phyloP scores from a whole-genome alignment of 2,888 invertebrate species.

The Acronicta aceris region DNA sequence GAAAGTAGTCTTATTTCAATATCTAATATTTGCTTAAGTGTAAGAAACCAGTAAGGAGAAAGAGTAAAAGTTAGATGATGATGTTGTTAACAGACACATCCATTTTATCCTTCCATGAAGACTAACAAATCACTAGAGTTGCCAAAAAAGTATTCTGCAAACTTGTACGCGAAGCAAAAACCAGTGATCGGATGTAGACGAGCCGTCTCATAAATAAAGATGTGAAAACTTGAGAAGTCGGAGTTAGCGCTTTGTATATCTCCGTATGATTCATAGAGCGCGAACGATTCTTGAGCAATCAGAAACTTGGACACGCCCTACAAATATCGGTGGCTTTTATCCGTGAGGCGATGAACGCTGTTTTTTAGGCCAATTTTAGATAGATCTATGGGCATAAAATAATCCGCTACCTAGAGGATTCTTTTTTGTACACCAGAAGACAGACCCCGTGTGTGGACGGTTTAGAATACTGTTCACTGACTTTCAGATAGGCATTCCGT shows the following conservation, averaged over 20 bases:
- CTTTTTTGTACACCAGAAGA: too few relatives aligned
- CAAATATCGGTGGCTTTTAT: slow-evolving; percentile 52
- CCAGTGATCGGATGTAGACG: slow-evolving; percentile 75
- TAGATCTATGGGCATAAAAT: too few relatives aligned
- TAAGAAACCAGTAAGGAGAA: too few relatives aligned
- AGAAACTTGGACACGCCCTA: slow-evolving; percentile 67
- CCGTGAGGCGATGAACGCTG: slow-evolving; percentile 14
- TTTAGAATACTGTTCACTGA: too few relatives aligned
- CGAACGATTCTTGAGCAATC: slow-evolving; percentile 71
- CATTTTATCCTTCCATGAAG: slow-evolving; percentile 15
- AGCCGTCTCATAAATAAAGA: slow-evolving; percentile 80
- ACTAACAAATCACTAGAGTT: slow-evolving; percentile 50
- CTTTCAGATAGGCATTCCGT: too few relatives aligned
- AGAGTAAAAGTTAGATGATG: too few relatives aligned
- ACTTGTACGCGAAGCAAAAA: slow-evolving; percentile 60
- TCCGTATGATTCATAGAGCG: slow-evolving; percentile 75
- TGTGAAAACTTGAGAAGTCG: slow-evolving; percentile 67
- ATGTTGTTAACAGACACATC: slow-evolving; percentile 5
- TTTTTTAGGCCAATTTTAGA: too few relatives aligned
- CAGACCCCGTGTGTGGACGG: too few relatives aligned
- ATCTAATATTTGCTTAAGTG: too few relatives aligned
- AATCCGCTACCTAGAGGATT: too few relatives aligned
- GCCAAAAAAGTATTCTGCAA: slow-evolving; percentile 52
- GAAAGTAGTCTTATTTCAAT: too few relatives aligned
- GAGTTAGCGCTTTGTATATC: slow-evolving; percentile 66